Conservation (phyloP, 2,888 invertebrate species). For the Tyria jacobaeae region DNA sequence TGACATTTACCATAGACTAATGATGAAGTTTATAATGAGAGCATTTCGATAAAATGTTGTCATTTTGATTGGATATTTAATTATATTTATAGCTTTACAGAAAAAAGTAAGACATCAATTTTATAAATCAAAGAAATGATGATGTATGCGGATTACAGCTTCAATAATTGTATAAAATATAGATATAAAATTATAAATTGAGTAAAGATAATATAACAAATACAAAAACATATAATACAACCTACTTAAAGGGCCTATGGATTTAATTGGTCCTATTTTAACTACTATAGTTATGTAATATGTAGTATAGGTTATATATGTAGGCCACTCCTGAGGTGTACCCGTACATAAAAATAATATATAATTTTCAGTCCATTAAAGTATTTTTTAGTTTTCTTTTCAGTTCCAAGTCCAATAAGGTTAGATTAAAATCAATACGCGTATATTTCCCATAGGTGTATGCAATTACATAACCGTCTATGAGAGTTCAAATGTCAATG, state of each 20-base stretch:
- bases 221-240: not conserved
- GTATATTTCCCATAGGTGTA: not conserved
- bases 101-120: not conserved
- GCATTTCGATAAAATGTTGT: slow-evolving; percentile 5
- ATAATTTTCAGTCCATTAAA: no score
- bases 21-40: slow-evolving; percentile 10
- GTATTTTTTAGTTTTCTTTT: no score
- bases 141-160: not conserved
- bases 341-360: no score
- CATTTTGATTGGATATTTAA: slow-evolving; percentile 7
- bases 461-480: slow-evolving; percentile 7
- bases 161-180: not conserved
- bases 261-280: no score
- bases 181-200: not conserved
- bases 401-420: no score
- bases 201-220: not conserved
- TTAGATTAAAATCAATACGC: not conserved
- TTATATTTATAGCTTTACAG: not conserved
- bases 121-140: not conserved
- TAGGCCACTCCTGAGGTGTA: no score
- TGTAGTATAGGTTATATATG: no score
- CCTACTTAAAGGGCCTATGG: no score
- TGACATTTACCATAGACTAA: slow-evolving; percentile 31
- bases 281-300: no score
- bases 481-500: slow-evolving; percentile 21